phyloP scores from a whole-genome alignment of 2,888 invertebrate genomes.

The Drosophila ezoana region DNA sequence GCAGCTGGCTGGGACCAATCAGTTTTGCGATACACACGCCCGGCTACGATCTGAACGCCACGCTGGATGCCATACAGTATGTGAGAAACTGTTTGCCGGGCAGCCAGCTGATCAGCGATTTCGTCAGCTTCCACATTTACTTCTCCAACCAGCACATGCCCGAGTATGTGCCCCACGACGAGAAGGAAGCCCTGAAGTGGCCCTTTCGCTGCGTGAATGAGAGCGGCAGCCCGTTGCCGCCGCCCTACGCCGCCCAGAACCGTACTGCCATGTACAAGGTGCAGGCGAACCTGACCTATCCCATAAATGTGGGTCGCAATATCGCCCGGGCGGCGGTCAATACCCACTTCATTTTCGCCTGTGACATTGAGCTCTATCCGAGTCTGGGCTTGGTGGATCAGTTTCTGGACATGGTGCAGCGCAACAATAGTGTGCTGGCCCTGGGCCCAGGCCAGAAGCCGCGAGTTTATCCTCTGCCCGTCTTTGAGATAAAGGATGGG shows the following conservation, averaged over 20 bases:
- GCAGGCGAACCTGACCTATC: conserved; percentile 90
- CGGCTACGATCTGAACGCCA: conserved; percentile 87
- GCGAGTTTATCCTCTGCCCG: conserved; percentile 71
- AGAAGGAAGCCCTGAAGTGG: conserved; percentile 63
- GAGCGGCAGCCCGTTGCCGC: conserved; percentile 10
- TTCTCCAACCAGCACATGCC: conserved; percentile 87
- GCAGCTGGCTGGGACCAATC: conserved; percentile 88
- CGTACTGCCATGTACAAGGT: conserved; percentile 87
- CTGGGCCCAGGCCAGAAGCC: conserved; percentile 11
- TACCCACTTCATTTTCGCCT: conserved; percentile 92
- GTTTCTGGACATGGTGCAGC: conserved; percentile 92
- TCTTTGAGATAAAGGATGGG: conserved; percentile 67
- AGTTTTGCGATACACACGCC: conserved; percentile 89
- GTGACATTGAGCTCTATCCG: conserved; percentile 95
- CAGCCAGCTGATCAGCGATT: conserved; percentile 86
- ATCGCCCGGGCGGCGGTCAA: conserved; percentile 91
- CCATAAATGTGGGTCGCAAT: conserved; percentile 94
- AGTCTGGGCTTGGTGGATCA: conserved; percentile 90
- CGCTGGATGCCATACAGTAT: conserved; percentile 87
- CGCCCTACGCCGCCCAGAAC: conserved; percentile 64
- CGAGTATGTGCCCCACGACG: conserved; percentile 74
- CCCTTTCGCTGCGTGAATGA: conserved; percentile 54
- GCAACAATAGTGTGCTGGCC: conserved; percentile 87
- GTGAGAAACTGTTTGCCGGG: conserved; percentile 86
- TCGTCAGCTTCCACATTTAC: conserved; percentile 88